Base-by-base conservation (phyloP, 2,888 invertebrate genomes). In the Gastracanthus pulcherrimus region DNA sequence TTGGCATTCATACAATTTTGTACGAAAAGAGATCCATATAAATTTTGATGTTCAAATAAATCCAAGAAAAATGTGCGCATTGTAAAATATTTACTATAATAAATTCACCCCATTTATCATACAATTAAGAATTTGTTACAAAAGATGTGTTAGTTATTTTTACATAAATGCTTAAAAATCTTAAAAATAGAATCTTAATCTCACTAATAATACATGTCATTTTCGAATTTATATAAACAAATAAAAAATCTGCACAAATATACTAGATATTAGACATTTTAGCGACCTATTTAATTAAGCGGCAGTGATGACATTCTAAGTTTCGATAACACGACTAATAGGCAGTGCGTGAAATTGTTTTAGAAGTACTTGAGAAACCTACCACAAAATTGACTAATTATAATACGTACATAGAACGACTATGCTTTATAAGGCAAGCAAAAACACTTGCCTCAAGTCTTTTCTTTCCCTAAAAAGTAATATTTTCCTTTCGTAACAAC, bases 361-460 rank as follows among this genome's bases (percentile, higher is more conserved):
- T 58, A 64, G 16, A 82, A 80, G 55, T 80, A 77, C 45, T 76
- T 71, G 29, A 77, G 58, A 78, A 81, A 78, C 19, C 70, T 83
- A 83, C 81, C 38, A 77, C 69, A 78, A 83, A 80, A 81, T 81
- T 83, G 83, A 83, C 80, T 83, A 78, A n/a, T n/a, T n/a, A n/a
- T n/a, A n/a, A 80, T 69, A 72, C 75, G 34, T 80, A 77, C 78
- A 81, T 81, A 80, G 75, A 83, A 71, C 16, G 71, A 71, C 77
- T 83, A 83, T 78, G 71, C 23, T 78, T 81, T 71, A 64, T n/a
- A 55, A 75, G 81, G 38, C 77, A 67, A 83, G 78, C 31, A 70
- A 80, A 82, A 80, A 62, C 38, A 64, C 69, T 77, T 77, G 74
- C 62, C 45, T 62, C 9, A 76, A 76, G 76, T 82, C 45, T 70